Conservation (phyloP, 64 coral and sea anemone genomes). For the Porites lutea region DNA sequence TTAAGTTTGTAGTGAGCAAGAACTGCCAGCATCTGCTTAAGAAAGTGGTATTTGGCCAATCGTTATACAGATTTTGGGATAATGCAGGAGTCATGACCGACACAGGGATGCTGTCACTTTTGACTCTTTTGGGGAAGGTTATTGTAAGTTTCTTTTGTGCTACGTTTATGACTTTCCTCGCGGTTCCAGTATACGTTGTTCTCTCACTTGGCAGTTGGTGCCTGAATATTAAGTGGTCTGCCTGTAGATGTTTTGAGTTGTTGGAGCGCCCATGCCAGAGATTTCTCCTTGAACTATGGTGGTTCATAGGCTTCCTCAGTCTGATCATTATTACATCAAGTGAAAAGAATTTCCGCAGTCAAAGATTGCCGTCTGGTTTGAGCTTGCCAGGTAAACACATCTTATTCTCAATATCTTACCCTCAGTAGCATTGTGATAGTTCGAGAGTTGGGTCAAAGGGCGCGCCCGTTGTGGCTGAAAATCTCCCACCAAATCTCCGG, state of each 20-base stretch:
- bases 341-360: neutral
- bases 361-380: neutral
- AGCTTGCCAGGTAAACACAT: neutral
- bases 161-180: neutral
- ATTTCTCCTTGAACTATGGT: slow-evolving; percentile 8
- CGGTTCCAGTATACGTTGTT: neutral
- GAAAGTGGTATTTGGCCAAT: neutral
- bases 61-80: slow-evolving; percentile 8
- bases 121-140: neutral
- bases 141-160: neutral
- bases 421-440: too few species aligned
- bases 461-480: too few species aligned
- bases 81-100: slow-evolving; percentile 4
- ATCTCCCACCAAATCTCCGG: too few species aligned
- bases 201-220: too few species aligned
- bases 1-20: neutral
- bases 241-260: too few species aligned
- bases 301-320: neutral
- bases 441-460: too few species aligned
- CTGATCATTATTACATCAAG: neutral
- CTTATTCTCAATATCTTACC: neutral
- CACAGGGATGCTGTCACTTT: neutral
- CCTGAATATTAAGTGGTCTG: too few species aligned
- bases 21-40: slow-evolving; percentile 2
- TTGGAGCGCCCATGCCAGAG: neutral